Base-by-base conservation (phyloP, 2,888 invertebrate species). In the Apeira syringaria region DNA sequence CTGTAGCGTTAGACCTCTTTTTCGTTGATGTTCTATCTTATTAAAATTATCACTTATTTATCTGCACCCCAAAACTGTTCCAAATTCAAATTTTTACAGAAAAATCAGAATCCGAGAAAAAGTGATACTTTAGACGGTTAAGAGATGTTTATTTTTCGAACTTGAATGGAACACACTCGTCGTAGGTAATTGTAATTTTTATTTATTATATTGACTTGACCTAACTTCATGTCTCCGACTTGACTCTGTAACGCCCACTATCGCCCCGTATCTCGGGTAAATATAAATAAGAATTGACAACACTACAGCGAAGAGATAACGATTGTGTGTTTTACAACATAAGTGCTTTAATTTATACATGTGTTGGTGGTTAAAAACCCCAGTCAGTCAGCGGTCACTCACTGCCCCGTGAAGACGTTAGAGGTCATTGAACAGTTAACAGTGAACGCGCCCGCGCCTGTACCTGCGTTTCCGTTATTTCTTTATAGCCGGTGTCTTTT, bases 301-400 rank as follows among this genome's bases (percentile, higher is more conserved):
- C 50, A 37, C 53, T 5, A 20, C 20, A 20, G 11, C 5, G 17
- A n/a, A 49, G n/a, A 49, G 48, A 53, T 43, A 51, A 22, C 49
- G 50, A 50, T 53, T 29, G 30, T 9, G 28, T 60, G 58, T 52
- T 53, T 60, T 2, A 5, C 7, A 17, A 17, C n/a, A n/a, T n/a
- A 17, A 6, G 4, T 20, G 41, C 45, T 51, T 54, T n/a, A 32
- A 38, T 52, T 38, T 25, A 37, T n/a, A n/a, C n/a, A n/a, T n/a
- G n/a, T 37, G 28, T 24, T 46, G 53, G 52, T 50, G 33, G 24
- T 11, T 33, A 20, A 47, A 13, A 22, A 15, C 5, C 26, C 11
- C 26, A 72, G 64, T 75, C 55, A 56, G 38, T 50, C 28, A 36
- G 22, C 64, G 67, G 51, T 56, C 61, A 58, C 50, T 56, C 61